phyloP scores from a whole-genome alignment of 2,888 invertebrate species.

The Rugalucina vietnamica region DNA sequence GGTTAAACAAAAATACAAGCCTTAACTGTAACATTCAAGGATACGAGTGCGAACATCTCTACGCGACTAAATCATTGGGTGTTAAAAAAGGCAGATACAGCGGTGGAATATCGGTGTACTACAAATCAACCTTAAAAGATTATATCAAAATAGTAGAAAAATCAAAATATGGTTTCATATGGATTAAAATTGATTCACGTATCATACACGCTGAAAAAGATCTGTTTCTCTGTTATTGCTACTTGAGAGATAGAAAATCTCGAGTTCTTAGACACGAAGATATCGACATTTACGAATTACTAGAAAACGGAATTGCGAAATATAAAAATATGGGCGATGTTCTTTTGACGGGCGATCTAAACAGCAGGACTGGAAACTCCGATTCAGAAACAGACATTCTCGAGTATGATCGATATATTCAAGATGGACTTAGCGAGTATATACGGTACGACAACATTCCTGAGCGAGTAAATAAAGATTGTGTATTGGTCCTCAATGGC shows the following conservation, averaged over 20 bases:
- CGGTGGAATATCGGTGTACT: no score
- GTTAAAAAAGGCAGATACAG: background rate
- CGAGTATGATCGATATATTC: no score
- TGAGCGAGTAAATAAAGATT: no score
- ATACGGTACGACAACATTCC: no score
- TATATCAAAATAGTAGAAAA: background rate
- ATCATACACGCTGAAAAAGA: background rate
- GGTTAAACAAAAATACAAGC: background rate
- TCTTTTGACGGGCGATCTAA: background rate
- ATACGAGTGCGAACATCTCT: background rate
- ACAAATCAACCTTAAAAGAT: background rate
- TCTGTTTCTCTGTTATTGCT: no score
- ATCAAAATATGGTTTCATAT: background rate
- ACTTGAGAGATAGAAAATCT: background rate
- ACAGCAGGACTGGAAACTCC: background rate
- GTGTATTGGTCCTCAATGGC: no score
- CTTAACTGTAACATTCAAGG: background rate
- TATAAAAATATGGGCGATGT: background rate
- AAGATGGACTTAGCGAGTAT: no score
- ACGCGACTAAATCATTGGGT: background rate
- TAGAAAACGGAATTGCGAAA: background rate
- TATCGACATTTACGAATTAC: background rate
- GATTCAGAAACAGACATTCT: no score
- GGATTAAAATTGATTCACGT: background rate
- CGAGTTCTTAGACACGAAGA: background rate